Evolutionary conservation across 2,888 invertebrate genomes (phyloP).

Genomic region (Pelosia muscerda): DNA sequence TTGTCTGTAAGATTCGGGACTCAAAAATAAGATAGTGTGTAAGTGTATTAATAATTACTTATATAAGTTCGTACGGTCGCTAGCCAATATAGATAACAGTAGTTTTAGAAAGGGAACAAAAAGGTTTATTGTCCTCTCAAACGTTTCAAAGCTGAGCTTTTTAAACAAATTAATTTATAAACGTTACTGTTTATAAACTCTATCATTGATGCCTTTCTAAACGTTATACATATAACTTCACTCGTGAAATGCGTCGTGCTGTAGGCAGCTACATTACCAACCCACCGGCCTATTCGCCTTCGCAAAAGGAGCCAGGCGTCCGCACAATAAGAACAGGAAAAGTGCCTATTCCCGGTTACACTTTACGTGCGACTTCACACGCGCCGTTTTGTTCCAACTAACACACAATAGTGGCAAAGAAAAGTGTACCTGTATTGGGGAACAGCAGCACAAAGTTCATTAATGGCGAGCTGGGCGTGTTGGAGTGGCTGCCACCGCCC

Average conservation of each 20-base stretch:
- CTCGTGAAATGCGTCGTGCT: background rate
- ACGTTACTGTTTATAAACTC: background rate
- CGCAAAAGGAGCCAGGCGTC: conserved; percentile 66
- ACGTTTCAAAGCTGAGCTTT: too few relatives aligned
- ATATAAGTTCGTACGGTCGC: too few relatives aligned
- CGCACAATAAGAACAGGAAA: conserved; percentile 75
- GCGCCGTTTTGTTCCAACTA: conserved; percentile 79
- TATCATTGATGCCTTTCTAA: background rate
- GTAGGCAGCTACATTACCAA: conserved; percentile 12
- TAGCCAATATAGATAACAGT: too few relatives aligned
- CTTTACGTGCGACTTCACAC: conserved; percentile 79
- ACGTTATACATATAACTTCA: background rate
- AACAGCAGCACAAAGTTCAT: conserved; percentile 85
- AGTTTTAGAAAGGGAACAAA: too few relatives aligned
- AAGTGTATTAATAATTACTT: too few relatives aligned
- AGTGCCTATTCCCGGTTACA: conserved; percentile 73
- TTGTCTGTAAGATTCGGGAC: too few relatives aligned
- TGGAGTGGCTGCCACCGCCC: conserved; percentile 76
- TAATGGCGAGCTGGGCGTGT: conserved; percentile 84
- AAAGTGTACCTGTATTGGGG: conserved; percentile 84
- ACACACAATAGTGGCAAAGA: conserved; percentile 81
- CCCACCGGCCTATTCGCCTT: conserved; percentile 64
- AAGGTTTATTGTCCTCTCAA: too few relatives aligned
- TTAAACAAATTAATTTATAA: too few relatives aligned
- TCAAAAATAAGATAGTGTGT: too few relatives aligned